Evolutionary conservation across 1,140 invertebrate species (phyloP), one percentile per base, ranked within the genome.

Genomic region (Ditylenchus dipsaci): DNA sequence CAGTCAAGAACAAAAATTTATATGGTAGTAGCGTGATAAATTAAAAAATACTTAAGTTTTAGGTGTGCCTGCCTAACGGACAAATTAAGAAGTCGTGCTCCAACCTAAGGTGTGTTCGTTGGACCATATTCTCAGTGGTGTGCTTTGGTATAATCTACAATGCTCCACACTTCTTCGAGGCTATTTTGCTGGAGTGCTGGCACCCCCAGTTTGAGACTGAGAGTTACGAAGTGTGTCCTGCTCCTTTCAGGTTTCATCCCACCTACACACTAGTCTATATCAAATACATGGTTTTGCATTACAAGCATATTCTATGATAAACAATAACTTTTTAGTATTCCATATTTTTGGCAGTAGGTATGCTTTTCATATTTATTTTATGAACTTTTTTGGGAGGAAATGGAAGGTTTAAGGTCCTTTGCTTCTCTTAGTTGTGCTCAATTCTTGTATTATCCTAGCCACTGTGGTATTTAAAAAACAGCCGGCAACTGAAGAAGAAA

Each of bases 121-220:
- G n/a, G 49, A 21, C 49, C n/a, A 53, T 53, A 21, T 19, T 26
- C n/a, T 21, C 3, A 17, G 49, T 53, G n/a, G n/a, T 53, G n/a
- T 27, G 7, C 19, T 65, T 19, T 17, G 19, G 56, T 67, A 27
- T 65, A 17, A n/a, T 79, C 19, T 81, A 81, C 76, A 81, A 81
- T 60, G 43, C 82, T 56, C 79, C 79, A 13, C 81, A 82, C 42
- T 82, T 72, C 63, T 81, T 81, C 63, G 79, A 81, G 67, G 62
- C 71, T 27, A 65, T 82, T 60, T 56, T 82, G 5, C 59, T 81
- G 13, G 76, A 83, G 26, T 81, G 79, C 63, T 81, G 80, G 76
- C 78, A 82, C 59, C 47, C 66, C 15, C 47, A 72, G 5, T 82
- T 81, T n/a, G 53, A 75, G n/a, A 75, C 69, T 38, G 38, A 59